These are phyloP conservation scores for Ferdinandea cuprea DNA, from an alignment of 2,888 invertebrate species.

Conservation along the genomic window DNA sequence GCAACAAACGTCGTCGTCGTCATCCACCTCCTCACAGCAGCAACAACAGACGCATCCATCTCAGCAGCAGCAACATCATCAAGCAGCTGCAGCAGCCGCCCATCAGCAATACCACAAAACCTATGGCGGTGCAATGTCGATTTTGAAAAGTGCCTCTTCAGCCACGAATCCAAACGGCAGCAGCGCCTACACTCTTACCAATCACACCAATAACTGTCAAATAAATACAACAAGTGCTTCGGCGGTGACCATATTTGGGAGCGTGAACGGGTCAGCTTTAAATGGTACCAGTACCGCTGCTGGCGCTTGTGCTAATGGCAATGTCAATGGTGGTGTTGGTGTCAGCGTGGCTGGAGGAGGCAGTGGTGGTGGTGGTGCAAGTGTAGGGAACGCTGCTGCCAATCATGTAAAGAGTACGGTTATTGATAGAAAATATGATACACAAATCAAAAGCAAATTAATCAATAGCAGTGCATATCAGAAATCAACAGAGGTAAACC, in stretches of 20 bases:
- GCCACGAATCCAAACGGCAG: conserved; percentile 54
- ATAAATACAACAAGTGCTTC: conserved; percentile 50
- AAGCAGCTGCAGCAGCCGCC: conserved; percentile 43
- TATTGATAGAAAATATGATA: conserved; percentile 78
- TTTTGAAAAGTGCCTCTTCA: conserved; percentile 76
- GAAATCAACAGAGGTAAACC: conserved; percentile 78
- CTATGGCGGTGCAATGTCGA: conserved; percentile 77
- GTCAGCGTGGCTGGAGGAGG: conserved; percentile 24
- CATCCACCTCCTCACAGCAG: conserved; percentile 66
- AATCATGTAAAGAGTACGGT: conserved; percentile 57
- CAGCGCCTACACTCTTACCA: conserved; percentile 47
- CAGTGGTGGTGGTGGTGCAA: conserved; percentile 47
- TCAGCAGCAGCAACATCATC: conserved; percentile 76
- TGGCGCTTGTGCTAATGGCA: conserved; percentile 27
- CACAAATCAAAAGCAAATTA: conserved; percentile 78
- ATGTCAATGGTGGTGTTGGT: conserved; percentile 49
- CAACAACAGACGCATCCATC: conserved; percentile 73
- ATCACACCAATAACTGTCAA: conserved; percentile 61
- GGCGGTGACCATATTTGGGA: conserved; percentile 73
- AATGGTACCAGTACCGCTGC: conserved; percentile 71
- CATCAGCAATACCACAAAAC: conserved; percentile 77
- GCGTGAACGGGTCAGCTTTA: conserved; percentile 73
- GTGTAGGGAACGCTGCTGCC: conserved; percentile 54
- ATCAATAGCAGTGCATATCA: conserved; percentile 78
- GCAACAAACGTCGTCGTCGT: conserved; percentile 65